phyloP scores from a whole-genome alignment of 2,113 vertebrate species.

The Sapajus apella region DNA sequence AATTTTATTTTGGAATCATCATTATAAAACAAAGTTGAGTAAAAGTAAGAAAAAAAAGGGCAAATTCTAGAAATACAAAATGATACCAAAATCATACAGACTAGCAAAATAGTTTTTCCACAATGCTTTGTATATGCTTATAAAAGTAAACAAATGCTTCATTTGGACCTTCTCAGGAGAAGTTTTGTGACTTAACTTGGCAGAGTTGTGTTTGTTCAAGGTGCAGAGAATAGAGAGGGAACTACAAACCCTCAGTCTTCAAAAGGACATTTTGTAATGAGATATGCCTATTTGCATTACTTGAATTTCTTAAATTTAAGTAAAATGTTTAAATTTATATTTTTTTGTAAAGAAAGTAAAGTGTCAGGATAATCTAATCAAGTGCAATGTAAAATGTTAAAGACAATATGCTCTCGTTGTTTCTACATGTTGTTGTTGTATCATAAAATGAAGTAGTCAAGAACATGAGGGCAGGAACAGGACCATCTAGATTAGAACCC shows the following conservation, averaged over 20 bases:
- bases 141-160: neutral
- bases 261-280: neutral
- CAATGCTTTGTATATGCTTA: neutral
- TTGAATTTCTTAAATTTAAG: neutral
- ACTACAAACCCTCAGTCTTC: neutral
- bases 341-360: neutral
- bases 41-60: neutral
- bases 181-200: neutral
- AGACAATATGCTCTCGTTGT: neutral
- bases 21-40: neutral
- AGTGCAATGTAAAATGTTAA: neutral
- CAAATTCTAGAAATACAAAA: neutral
- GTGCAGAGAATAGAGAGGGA: neutral
- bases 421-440: neutral
- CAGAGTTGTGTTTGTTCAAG: neutral
- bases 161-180: neutral
- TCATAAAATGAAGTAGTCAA: neutral
- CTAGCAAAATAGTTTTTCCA: neutral
- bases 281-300: neutral
- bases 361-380: neutral
- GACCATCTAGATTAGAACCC: neutral
- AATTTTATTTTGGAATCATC: slow-evolving; percentile 10
- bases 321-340: neutral
- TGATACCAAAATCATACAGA: neutral
- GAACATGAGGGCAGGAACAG: neutral